A percentile compares a stretch with the other conserved stretches of the same genome.
Evolutionary conservation across 1,140 invertebrate species (phyloP).

Genomic region (Belonocnema kinseyi): DNA sequence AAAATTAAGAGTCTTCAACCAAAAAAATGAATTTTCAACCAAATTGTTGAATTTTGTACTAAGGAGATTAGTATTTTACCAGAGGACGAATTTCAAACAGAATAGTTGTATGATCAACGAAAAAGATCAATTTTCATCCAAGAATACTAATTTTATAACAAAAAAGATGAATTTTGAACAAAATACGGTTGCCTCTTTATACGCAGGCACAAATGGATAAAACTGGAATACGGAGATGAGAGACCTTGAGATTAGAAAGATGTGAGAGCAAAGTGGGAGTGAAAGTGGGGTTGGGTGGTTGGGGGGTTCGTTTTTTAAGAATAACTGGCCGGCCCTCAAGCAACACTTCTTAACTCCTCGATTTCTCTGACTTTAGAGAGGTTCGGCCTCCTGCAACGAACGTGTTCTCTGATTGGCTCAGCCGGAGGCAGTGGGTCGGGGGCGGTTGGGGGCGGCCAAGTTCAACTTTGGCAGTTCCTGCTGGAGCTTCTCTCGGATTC

Average conservation of each 20-base stretch:
- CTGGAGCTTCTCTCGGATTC: constrained; percentile 97
- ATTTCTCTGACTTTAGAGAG: constrained; percentile 58
- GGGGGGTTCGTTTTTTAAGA: not conserved
- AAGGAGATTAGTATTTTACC: too few species aligned
- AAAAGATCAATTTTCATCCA: too few species aligned
- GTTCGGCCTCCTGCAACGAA: constrained; percentile 71
- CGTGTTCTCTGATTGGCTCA: constrained; percentile 71
- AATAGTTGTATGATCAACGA: too few species aligned
- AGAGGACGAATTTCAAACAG: too few species aligned
- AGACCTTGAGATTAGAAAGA: not conserved
- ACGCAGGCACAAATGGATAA: too few species aligned
- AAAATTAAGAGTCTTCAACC: too few species aligned
- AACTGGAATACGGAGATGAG: too few species aligned
- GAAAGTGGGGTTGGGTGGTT: not conserved
- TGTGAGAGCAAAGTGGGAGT: not conserved
- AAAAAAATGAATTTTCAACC: too few species aligned
- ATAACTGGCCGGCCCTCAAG: not conserved
- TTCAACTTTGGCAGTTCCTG: constrained; percentile 99
- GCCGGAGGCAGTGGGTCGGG: constrained; percentile 83
- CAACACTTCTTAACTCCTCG: not conserved
- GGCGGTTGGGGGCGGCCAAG: constrained; percentile 90
- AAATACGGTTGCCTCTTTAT: too few species aligned
- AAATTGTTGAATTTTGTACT: too few species aligned
- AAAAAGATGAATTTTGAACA: too few species aligned
- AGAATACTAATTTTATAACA: too few species aligned